phyloP scores from a whole-genome alignment of 2,888 invertebrate genomes.

The Thyatira batis region DNA sequence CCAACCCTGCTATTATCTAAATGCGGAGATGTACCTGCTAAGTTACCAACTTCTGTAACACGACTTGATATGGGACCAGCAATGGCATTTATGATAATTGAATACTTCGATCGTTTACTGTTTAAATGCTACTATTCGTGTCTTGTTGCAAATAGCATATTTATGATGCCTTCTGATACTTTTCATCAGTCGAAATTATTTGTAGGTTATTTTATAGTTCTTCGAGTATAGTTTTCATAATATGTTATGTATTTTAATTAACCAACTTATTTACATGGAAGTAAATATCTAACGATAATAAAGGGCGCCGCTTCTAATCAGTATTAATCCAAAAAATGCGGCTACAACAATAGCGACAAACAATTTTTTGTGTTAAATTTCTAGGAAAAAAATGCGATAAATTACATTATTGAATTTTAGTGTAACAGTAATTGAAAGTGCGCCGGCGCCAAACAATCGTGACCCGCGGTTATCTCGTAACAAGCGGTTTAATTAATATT shows the following conservation, averaged over 20 bases:
- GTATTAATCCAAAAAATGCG: neutral
- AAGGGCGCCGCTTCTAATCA: neutral
- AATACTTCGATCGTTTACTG: neutral
- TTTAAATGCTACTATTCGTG: neutral
- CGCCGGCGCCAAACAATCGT: neutral
- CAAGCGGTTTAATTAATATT: neutral
- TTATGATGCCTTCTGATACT: too few species aligned
- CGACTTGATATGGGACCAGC: neutral
- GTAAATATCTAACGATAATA: neutral
- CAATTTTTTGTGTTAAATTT: neutral
- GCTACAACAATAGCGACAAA: neutral
- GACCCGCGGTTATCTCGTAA: slow-evolving; percentile 1
- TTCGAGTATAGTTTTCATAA: too few species aligned
- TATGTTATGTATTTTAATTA: too few species aligned
- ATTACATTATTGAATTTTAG: neutral
- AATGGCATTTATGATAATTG: neutral
- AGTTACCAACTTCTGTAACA: slow-evolving; percentile 7
- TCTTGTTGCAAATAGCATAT: neutral
- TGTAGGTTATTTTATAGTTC: too few species aligned
- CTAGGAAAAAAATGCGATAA: neutral
- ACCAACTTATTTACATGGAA: neutral
- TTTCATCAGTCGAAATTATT: too few species aligned
- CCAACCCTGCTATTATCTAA: slow-evolving; percentile 58
- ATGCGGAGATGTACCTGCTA: slow-evolving; percentile 46
- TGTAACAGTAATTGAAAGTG: neutral